A percentile compares a stretch with the other conserved stretches of the same genome.
phyloP scores from a whole-genome alignment of 1,140 invertebrate species.

The Camponotus vicinus region DNA sequence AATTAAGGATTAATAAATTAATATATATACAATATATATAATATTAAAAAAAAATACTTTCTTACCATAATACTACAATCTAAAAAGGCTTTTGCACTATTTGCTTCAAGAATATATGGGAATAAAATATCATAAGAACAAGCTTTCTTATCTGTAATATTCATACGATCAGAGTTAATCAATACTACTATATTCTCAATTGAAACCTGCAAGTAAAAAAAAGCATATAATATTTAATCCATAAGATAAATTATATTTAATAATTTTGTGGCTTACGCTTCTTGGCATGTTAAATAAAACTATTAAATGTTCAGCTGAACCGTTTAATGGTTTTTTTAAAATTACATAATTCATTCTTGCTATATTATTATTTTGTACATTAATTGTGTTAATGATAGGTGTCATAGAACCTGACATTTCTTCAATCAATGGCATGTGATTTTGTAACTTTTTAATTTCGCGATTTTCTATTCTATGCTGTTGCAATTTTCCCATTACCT shows the following conservation, averaged over 20 bases:
- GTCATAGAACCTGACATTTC: conserved; percentile 83
- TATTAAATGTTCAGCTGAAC: conserved; percentile 84
- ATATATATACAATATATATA: neutral
- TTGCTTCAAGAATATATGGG: conserved; percentile 88
- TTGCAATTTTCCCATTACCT: conserved; percentile 90
- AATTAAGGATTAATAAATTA: conserved; percentile 32
- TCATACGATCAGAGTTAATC: conserved; percentile 90
- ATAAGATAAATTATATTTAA: conserved; percentile 5
- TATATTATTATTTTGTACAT: neutral
- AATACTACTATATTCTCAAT: conserved; percentile 88
- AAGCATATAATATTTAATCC: neutral
- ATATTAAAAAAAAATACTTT: conserved; percentile 70
- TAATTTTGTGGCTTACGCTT: conserved; percentile 80
- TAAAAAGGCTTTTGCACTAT: conserved; percentile 88
- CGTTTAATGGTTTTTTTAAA: conserved; percentile 83
- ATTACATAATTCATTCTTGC: conserved; percentile 83
- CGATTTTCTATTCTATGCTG: conserved; percentile 91
- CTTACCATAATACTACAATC: conserved; percentile 88
- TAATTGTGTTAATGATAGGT: conserved; percentile 56
- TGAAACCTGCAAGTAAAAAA: conserved; percentile 85
- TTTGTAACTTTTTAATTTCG: conserved; percentile 83
- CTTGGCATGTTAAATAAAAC: conserved; percentile 88
- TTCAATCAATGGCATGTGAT: conserved; percentile 86
- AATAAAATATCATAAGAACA: conserved; percentile 90
- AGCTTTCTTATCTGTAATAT: conserved; percentile 88